These are phyloP conservation scores for Pocota personata DNA, from an alignment of 2,888 invertebrate species.

Conservation along the genomic window DNA sequence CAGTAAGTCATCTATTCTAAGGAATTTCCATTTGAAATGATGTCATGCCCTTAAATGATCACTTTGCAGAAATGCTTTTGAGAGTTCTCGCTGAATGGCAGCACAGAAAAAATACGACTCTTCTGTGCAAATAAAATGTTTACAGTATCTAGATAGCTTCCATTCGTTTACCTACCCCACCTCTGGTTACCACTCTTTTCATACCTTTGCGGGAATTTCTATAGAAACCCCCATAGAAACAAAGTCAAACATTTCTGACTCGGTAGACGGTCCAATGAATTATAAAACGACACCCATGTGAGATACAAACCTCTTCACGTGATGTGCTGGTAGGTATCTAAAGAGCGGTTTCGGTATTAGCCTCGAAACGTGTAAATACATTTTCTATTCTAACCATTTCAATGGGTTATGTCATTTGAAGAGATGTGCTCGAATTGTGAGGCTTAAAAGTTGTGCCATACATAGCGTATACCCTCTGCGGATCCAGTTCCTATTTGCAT, in stretches of 20 bases:
- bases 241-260: conserved; percentile 64
- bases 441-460: conserved; percentile 28
- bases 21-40: conserved; percentile 62
- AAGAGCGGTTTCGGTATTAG: conserved; percentile 66
- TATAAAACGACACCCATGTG: conserved; percentile 68
- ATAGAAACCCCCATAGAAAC: conserved; percentile 30
- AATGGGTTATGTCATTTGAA: conserved; percentile 68
- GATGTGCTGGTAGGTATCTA: conserved; percentile 5
- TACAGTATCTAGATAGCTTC: conserved; percentile 73
- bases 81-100: conserved; percentile 55
- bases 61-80: conserved; percentile 61
- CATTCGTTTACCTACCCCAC: conserved; percentile 66
- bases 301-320: conserved; percentile 33
- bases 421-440: conserved; percentile 46
- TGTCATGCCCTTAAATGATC: conserved; percentile 72
- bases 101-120: conserved; percentile 21
- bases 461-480: conserved; percentile 45
- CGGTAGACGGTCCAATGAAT: conserved; percentile 68
- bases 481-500: conserved; percentile 63
- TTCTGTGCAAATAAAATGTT: conserved; percentile 70
- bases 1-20: conserved; percentile 41
- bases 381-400: conserved; percentile 62
- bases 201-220: conserved; percentile 39
- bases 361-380: conserved; percentile 72
- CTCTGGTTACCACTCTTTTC: conserved; percentile 36